Evolutionary conservation across 1,140 invertebrate species (phyloP).

Genomic region (Zaprionus inermis): DNA sequence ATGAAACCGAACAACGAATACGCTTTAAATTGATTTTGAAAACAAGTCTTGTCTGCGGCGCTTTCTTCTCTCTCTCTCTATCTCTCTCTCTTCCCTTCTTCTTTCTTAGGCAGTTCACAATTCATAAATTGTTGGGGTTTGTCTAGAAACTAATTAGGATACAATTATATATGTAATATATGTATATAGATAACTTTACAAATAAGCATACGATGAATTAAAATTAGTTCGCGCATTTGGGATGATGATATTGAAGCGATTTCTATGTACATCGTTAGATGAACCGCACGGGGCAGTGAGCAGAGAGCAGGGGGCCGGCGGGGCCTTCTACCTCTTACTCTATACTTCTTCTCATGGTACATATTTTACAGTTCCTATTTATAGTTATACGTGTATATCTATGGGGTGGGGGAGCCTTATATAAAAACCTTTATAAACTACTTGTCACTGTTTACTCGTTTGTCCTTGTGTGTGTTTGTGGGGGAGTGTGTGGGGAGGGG

Average conservation of each 20-base stretch:
- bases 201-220: conserved; percentile 2
- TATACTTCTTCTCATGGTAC: conserved; percentile 6
- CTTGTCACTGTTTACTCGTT: conserved; percentile 81
- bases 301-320: no score
- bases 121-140: conserved; percentile 22
- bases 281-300: neutral
- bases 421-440: conserved; percentile 55
- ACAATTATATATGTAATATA: conserved; percentile 13
- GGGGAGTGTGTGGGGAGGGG: neutral
- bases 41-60: conserved; percentile 44
- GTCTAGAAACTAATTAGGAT: conserved; percentile 22
- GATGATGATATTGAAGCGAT: conserved; percentile 48
- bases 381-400: conserved; percentile 7
- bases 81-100: neutral
- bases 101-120: conserved; percentile 41
- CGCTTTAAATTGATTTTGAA: neutral
- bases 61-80: neutral
- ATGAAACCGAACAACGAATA: neutral
- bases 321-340: neutral
- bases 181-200: conserved; percentile 2
- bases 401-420: conserved; percentile 8
- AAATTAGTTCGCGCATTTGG: conserved; percentile 33
- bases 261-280: conserved; percentile 34
- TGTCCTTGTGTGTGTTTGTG: conserved; percentile 48
- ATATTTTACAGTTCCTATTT: conserved; percentile 25